Evolutionary conservation across 2,888 invertebrate species (phyloP).

Genomic region (Bellardia bayeri): DNA sequence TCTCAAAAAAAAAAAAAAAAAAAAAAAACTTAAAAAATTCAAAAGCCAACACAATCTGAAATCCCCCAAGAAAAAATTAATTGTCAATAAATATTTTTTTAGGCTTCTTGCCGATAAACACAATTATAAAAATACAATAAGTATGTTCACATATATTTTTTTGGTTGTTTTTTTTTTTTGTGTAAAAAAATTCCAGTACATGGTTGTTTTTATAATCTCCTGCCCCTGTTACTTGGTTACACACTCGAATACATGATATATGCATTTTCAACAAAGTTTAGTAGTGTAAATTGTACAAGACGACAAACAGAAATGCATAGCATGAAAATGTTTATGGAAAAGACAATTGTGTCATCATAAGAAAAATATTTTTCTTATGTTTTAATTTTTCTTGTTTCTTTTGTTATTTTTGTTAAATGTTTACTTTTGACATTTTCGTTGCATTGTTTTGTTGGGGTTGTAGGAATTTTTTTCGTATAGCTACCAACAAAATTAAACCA

Average conservation of each 20-base stretch:
- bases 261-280: conserved; percentile 53
- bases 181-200: background rate
- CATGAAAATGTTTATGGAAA: conserved; percentile 56
- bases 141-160: conserved; percentile 37
- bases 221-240: background rate
- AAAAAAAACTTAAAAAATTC: conserved; percentile 16
- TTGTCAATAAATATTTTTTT: conserved; percentile 66
- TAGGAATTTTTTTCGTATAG: background rate
- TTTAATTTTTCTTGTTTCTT: conserved; percentile 16
- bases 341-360: conserved; percentile 66
- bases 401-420: conserved; percentile 36
- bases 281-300: conserved; percentile 31
- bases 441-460: background rate
- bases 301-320: conserved; percentile 19
- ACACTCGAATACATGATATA: conserved; percentile 36
- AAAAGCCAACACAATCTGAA: conserved; percentile 9
- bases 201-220: conserved; percentile 14
- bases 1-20: conserved; percentile 31
- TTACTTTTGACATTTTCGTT: conserved; percentile 55
- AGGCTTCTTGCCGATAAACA: conserved; percentile 48
- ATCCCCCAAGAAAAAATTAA: conserved; percentile 33
- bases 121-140: conserved; percentile 1
- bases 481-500: too few relatives aligned
- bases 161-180: conserved; percentile 22
- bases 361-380: conserved; percentile 49